Evolutionary conservation across 2,888 invertebrate species (phyloP), one percentile per base, ranked within the genome.

Genomic region (Nezara viridula): DNA sequence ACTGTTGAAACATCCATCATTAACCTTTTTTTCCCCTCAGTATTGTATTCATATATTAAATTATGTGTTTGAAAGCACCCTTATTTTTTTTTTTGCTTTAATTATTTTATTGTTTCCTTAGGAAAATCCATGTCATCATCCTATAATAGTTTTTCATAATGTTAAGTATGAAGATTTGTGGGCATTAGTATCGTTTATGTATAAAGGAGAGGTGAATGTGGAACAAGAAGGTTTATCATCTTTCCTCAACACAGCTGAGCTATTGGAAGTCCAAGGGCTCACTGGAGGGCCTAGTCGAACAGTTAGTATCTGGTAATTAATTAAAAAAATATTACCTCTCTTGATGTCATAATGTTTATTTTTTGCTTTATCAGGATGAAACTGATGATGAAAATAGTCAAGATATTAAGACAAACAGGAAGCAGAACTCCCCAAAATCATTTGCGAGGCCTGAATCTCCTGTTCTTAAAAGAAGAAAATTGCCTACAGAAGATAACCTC

Each of bases 121-220:
- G 91, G 91, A 91, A 60, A 91, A 90, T 88, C 91, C 90, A 73
- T 91, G 91, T 77, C 89, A 96, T 91, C 96, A 96, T 93, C 96
- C 96, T 90, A 96, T 96, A 89, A 96, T 96, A 91, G 96, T 96
- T 93, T 96, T 96, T 92, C 95, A 96, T 92, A 96, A 96, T 92
- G 96, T 96, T 90, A 96, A 95, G 92, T 96, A 94, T 92, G 96
- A 95, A 91, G 97, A 97, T 93, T 94, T 97, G 91, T 95, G 95
- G 92, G 96, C 96, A 24, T 95, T 97, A 90, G 94, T 97, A 66
- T 96, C 96, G 92, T 97, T 97, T 92, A 96, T 97, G 95, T 97
- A 97, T 92, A 96, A 94, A 92, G 97, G 97, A 89, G 96, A 97
- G 93, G 96, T 97, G 14, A 96, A 90, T 86, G 96, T 97, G 85